These are phyloP conservation scores for Cylas formicarius DNA, from an alignment of 1,140 invertebrate genomes.

Conservation along the genomic window DNA sequence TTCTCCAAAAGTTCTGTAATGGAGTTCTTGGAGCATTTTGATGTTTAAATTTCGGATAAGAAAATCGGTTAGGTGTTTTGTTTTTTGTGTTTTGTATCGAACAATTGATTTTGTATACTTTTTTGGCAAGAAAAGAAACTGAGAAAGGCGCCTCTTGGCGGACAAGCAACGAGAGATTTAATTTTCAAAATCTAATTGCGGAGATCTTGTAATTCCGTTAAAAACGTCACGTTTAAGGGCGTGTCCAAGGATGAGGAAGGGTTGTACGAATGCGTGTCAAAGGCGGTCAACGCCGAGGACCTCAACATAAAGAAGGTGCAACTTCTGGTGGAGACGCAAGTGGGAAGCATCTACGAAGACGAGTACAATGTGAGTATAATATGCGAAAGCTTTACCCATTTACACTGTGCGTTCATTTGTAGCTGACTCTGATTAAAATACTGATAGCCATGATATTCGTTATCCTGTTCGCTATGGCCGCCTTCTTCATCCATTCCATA, in stretches of 20 bases:
- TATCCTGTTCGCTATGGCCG: conserved; percentile 18
- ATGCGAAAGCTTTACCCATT: neutral
- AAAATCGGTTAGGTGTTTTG: too few species aligned
- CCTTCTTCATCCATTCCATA: conserved; percentile 18
- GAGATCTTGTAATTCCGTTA: conserved; percentile 2
- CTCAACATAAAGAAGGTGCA: conserved; percentile 18
- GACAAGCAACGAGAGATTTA: conserved; percentile 2
- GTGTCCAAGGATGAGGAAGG: conserved; percentile 26
- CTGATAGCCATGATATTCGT: conserved; percentile 19
- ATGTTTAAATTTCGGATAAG: too few species aligned
- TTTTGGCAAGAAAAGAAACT: too few species aligned
- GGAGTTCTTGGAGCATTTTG: too few species aligned
- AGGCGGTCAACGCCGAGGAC: conserved; percentile 13
- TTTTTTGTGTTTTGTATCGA: too few species aligned
- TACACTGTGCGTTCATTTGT: conserved; percentile 2
- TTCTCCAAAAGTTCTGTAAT: too few species aligned
- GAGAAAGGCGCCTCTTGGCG: too few species aligned
- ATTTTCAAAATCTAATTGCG: neutral
- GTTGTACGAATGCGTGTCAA: conserved; percentile 26
- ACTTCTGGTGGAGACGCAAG: conserved; percentile 19
- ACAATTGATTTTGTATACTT: too few species aligned
- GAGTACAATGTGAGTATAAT: conserved; percentile 21
- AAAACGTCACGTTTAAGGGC: conserved; percentile 26
- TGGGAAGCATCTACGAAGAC: conserved; percentile 21
- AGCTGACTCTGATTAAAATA: conserved; percentile 20